Evolutionary conservation across 2,113 vertebrate species (phyloP).

Genomic region (Oostethus manadensis): DNA sequence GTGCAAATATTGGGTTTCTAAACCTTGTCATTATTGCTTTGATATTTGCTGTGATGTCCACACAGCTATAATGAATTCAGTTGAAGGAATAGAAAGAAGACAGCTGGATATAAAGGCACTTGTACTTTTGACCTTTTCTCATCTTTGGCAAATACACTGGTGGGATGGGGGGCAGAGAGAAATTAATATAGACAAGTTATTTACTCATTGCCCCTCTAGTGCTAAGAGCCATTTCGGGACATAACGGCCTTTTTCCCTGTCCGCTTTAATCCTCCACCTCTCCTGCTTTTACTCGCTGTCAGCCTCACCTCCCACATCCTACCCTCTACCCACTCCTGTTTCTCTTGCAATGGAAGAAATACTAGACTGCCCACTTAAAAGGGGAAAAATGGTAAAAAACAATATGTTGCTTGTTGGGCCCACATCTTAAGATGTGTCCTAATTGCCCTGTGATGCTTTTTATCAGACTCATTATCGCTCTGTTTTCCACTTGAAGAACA

Average conservation of each 20-base stretch:
- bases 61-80: constrained; percentile 27
- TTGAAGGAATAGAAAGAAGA: constrained; percentile 36
- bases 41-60: constrained; percentile 39
- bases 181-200: constrained; percentile 60
- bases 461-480: neutral
- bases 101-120: constrained; percentile 39
- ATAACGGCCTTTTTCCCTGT: constrained; percentile 34
- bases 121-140: constrained; percentile 60
- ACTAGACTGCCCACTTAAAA: constrained; percentile 32
- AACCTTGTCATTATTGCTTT: constrained; percentile 43
- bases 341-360: constrained; percentile 38
- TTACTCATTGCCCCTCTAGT: constrained; percentile 43
- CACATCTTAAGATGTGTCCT: constrained; percentile 1
- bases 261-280: constrained; percentile 29
- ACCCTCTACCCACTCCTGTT: constrained; percentile 16
- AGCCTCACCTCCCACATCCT: constrained; percentile 6
- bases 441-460: constrained; percentile 1
- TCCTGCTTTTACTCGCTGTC: constrained; percentile 14
- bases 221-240: constrained; percentile 29
- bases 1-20: constrained; percentile 45
- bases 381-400: constrained; percentile 13
- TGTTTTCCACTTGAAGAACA: constrained; percentile 8
- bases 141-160: constrained; percentile 42
- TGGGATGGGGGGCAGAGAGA: constrained; percentile 36
- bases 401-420: constrained; percentile 14